Base-by-base conservation (phyloP, 2,888 invertebrate species). In the Kryphioiulus occultus region DNA sequence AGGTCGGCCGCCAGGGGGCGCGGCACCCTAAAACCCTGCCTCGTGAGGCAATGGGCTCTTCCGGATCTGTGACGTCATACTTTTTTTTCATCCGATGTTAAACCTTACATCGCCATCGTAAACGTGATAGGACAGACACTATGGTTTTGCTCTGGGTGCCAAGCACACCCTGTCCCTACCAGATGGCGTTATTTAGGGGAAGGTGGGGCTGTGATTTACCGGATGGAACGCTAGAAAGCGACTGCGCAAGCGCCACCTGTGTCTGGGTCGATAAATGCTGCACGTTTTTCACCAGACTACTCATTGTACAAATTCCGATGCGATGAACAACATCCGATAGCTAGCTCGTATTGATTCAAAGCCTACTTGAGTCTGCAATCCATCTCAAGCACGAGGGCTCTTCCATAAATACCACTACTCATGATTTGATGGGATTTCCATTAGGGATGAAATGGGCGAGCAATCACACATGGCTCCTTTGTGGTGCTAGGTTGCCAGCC, bases 261-360 rank as follows among this genome's bases (percentile, higher is more conserved):
- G 26, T 78, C 78, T 30, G 26, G 30, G 26, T 78, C 78, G 30
- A 78, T 78, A 17, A 26, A 26, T 26, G 26, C n/a, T 68, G 68
- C 26, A 9, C 68, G 5, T 68, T 78, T 78, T 78, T 22, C 78
- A 30, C 78, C 78, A 78, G 78, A 78, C 78, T 78, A 15, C 30
- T 30, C 78, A 78, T 78, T 78, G 78, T 32, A 78, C 78, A 78
- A 78, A 78, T 78, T 78, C 30, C 78, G 30, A 78, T 32, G 30
- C 30, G 30, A 30, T 30, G 78, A 78, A 78, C 78, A 30, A 78
- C 78, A 78, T 78, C 30, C 30, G 78, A 78, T 78, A 32, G 78
- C 78, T n/a, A n/a, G n/a, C 78, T 78, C 30, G 12, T 30, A 78
- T 78, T 32, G 78, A 78, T 78, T 78, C 78, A 78, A 78, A 78